Evolutionary conservation across 2,113 vertebrate genomes (phyloP).

Genomic region (Oreocharis arfaki): DNA sequence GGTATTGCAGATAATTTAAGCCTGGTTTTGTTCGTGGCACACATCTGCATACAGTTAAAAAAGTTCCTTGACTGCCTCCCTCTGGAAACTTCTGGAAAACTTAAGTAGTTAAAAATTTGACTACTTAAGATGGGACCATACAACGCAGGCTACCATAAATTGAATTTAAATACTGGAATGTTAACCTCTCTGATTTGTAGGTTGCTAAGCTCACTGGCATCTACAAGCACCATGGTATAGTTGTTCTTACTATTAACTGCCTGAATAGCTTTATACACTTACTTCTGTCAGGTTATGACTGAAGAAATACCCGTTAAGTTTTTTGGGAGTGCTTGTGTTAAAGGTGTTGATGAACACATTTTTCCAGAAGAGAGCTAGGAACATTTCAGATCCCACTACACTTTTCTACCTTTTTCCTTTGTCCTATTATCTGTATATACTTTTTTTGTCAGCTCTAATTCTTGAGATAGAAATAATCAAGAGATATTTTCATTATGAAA

Average conservation of each 20-base stretch:
- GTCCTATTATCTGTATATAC: not conserved
- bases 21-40: not conserved
- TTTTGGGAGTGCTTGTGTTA: not conserved
- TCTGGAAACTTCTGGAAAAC: conserved; percentile 2
- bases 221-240: not conserved
- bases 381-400: not conserved
- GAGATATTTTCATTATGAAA: not conserved
- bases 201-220: not conserved
- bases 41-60: not conserved
- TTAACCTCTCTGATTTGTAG: not conserved
- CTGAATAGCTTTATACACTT: not conserved
- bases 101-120: not conserved
- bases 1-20: not conserved
- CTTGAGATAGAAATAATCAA: not conserved
- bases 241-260: not conserved
- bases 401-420: not conserved
- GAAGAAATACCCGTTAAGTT: not conserved
- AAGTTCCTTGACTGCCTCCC: conserved; percentile 11
- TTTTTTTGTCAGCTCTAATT: not conserved
- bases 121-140: not conserved
- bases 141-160: not conserved
- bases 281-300: not conserved
- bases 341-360: not conserved
- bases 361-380: not conserved
- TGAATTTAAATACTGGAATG: not conserved